Percentiles rank a stretch among this genome's conserved stretches.
Conservation (phyloP, 1,140 invertebrate genomes). For the Monomorium pharaonis region DNA sequence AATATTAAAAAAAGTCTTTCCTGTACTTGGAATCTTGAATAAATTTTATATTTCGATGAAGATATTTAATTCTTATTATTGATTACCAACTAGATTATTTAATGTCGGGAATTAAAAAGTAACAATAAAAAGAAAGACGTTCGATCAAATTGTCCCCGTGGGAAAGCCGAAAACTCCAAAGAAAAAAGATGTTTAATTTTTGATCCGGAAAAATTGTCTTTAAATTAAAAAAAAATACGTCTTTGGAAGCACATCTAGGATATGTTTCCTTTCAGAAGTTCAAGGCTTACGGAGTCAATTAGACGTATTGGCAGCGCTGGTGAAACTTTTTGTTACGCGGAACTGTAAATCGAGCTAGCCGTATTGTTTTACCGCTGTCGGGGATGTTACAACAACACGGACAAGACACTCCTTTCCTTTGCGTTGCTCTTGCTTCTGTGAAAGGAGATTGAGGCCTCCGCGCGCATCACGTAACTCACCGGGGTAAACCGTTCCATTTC, state of each 20-base stretch:
- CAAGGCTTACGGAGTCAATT: background rate
- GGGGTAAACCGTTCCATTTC: constrained; percentile 26
- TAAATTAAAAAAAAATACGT: background rate
- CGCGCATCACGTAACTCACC: background rate
- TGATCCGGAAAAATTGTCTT: background rate
- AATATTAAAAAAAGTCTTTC: background rate
- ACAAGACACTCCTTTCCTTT: constrained; percentile 1
- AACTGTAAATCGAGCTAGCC: constrained; percentile 10
- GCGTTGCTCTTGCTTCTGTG: background rate
- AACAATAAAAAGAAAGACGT: background rate
- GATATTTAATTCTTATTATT: background rate
- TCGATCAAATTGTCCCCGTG: background rate
- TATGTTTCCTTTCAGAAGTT: background rate
- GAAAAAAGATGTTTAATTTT: background rate
- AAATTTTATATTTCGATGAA: background rate
- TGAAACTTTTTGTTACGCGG: background rate
- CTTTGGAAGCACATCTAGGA: background rate
- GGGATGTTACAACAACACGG: background rate
- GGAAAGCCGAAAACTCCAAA: background rate
- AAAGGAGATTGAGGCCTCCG: background rate
- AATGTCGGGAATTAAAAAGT: background rate
- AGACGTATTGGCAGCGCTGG: background rate
- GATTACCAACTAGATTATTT: background rate
- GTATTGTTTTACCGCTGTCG: constrained; percentile 12
- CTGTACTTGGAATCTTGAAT: background rate